These are phyloP conservation scores for Lindbergichthys nudifrons DNA, from an alignment of 2,797 vertebrate genomes.

Conservation along the genomic window DNA sequence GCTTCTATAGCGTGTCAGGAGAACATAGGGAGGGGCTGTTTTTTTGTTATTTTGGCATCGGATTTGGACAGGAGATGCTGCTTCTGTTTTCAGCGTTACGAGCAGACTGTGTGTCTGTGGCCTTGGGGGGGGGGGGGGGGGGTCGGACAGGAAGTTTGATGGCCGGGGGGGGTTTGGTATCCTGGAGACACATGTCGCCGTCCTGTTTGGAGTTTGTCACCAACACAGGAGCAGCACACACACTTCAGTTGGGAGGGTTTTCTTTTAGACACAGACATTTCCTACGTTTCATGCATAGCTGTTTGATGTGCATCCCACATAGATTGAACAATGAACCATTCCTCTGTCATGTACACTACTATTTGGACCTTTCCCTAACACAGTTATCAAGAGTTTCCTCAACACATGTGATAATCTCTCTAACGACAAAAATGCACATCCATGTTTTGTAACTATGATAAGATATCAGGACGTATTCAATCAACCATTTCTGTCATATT, in stretches of 20 bases:
- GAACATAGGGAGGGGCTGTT: neutral
- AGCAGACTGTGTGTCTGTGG: neutral
- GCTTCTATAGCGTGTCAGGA: neutral
- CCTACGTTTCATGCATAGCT: too few species aligned
- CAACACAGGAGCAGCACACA: neutral
- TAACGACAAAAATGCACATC: too few species aligned
- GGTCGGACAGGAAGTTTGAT: slow-evolving; percentile 17
- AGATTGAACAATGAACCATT: too few species aligned
- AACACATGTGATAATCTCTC: too few species aligned
- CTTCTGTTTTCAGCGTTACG: slow-evolving; percentile 7
- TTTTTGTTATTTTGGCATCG: slow-evolving; percentile 1
- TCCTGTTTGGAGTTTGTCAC: slow-evolving; percentile 23
- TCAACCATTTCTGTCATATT: too few species aligned
- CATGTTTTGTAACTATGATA: too few species aligned
- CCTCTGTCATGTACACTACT: too few species aligned
- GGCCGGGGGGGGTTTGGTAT: slow-evolving; percentile 26
- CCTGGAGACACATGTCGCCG: slow-evolving; percentile 18
- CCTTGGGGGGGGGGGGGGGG: neutral
- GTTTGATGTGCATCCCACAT: too few species aligned
- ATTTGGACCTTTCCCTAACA: too few species aligned
- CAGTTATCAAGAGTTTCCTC: too few species aligned
- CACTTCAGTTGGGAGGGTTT: neutral
- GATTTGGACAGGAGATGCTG: slow-evolving; percentile 3
- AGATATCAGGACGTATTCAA: too few species aligned
- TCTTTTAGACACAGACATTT: too few species aligned